These are phyloP conservation scores for Glaucopsyche alexis DNA, from an alignment of 2,888 invertebrate species.

Conservation along the genomic window DNA sequence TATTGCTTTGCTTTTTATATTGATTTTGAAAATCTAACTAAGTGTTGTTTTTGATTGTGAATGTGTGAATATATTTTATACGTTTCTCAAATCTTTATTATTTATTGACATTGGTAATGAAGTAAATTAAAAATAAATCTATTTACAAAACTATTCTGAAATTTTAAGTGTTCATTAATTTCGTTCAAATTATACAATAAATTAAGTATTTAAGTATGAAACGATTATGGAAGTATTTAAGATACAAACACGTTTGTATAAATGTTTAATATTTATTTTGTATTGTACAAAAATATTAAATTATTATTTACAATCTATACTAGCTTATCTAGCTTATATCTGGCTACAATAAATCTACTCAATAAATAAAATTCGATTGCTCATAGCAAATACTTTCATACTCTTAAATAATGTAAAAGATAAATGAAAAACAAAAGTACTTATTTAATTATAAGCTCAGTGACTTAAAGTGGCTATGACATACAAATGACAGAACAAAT, in stretches of 20 bases:
- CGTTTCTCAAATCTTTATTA: conserved; percentile 1
- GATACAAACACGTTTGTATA: background rate
- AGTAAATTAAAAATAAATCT: too few species aligned
- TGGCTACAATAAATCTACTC: background rate
- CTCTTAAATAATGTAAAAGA: background rate
- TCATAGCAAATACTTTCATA: background rate
- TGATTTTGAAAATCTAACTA: conserved; percentile 23
- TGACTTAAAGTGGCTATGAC: too few species aligned
- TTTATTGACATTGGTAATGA: background rate
- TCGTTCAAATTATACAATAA: too few species aligned
- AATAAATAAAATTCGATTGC: conserved; percentile 7
- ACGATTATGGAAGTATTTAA: background rate
- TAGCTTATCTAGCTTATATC: background rate
- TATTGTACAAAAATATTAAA: conserved; percentile 26
- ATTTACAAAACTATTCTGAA: too few species aligned
- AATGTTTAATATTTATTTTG: conserved; percentile 17
- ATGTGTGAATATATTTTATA: conserved; percentile 25
- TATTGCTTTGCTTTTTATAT: conserved; percentile 34
- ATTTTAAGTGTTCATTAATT: too few species aligned
- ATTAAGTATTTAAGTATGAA: too few species aligned
- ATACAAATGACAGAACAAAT: too few species aligned
- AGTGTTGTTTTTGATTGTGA: conserved; percentile 5
- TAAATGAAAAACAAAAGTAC: too few species aligned
- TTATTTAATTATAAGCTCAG: too few species aligned
- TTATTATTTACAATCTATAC: conserved; percentile 21